Base-by-base conservation (phyloP, 2,797 vertebrate genomes). In the Rachycentron canadum region DNA sequence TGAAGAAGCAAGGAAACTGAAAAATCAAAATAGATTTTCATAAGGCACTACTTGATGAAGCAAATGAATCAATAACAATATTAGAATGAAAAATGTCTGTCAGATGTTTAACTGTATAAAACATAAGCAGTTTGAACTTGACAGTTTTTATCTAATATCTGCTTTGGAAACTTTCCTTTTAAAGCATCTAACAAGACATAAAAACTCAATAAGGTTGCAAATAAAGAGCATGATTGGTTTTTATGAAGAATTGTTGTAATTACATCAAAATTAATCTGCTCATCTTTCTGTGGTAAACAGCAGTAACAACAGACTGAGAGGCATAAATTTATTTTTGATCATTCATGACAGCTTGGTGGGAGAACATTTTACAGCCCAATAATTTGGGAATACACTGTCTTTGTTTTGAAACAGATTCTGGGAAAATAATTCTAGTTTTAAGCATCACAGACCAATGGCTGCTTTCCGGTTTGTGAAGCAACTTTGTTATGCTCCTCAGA, bases 401-500 rank as follows among this genome's bases (percentile, higher is more conserved):
- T 73, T 69, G 78, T 82, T 82, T 64, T 84, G 64, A 88, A 82
- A 82, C 30, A 0, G 58, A 73, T 88, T 88, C 76, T 85, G 78
- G 78, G 70, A 81, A 86, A 89, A 83, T 68, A 59, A 69, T 56
- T 36, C 52, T 38, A 43, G 45, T 80, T 76, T 81, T 14, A 32
- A 81, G 77, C 62, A 61, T 62, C 1, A 2, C 74, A 78, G 65
- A 80, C 84, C 63, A n/a, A 60, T 21, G 49, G 76, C 81, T 81
- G 75, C 72, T 72, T 62, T 85, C 71, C 85, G 78, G 69, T 86
- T 77, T 64, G 58, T 83, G 78, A 75, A 79, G 78, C 68, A 82
- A 90, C 78, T 57, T 65, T 85, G 75, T 81, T 82, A 10, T 79
- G 79, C 47, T 78, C 73, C 82, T 82, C 56, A 34, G 84, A 88